Evolutionary conservation across 2,113 vertebrate genomes (phyloP).

Genomic region (Oxyura jamaicensis): DNA sequence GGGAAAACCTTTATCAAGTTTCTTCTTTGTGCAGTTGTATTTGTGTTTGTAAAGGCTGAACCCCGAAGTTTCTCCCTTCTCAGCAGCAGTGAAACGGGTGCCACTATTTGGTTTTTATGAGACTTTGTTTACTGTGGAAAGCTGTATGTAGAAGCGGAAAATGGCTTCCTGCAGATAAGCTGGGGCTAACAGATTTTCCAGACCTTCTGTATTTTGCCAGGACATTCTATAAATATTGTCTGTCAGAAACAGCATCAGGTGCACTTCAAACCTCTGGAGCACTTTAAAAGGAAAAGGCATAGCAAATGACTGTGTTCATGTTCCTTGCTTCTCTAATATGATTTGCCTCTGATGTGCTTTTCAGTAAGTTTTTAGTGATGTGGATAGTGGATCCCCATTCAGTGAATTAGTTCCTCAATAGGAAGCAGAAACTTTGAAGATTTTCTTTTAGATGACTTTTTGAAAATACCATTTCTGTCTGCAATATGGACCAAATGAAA

Average conservation of each 20-base stretch:
- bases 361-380: background rate
- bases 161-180: background rate
- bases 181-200: background rate
- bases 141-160: background rate
- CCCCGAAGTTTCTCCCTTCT: background rate
- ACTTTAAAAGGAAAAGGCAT: background rate
- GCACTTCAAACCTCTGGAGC: background rate
- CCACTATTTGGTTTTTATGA: background rate
- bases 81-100: background rate
- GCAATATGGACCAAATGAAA: background rate
- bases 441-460: background rate
- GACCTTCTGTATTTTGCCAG: background rate
- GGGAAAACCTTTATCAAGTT: background rate
- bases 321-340: background rate
- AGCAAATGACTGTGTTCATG: background rate
- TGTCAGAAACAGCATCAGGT: background rate
- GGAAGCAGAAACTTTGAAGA: background rate
- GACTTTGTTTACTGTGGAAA: background rate
- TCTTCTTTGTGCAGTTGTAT: background rate
- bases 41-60: background rate
- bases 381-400: background rate
- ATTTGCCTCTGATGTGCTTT: background rate
- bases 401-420: background rate
- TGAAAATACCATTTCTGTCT: background rate
- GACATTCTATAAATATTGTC: background rate